A percentile compares a stretch with the other conserved stretches of the same genome.
phyloP scores from a whole-genome alignment of 2,888 invertebrate species.

The Octonoba sinensis region DNA sequence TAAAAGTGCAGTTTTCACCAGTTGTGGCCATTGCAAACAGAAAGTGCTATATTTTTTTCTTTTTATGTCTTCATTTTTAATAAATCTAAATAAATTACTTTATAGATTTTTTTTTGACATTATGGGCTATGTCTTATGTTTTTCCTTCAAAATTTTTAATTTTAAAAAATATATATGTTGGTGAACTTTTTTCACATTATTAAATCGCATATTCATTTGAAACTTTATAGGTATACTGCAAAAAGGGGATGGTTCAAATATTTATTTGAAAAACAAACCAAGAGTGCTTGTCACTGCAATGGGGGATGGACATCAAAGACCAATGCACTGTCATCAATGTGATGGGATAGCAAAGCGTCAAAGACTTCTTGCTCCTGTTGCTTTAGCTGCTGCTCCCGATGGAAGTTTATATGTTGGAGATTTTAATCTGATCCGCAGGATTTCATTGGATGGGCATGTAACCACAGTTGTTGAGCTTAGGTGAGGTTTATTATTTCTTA shows the following conservation, averaged over 20 bases:
- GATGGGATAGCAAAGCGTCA: conserved; percentile 82
- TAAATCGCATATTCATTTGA: not conserved
- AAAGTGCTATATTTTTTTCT: too few relatives aligned
- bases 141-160: not conserved
- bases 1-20: too few relatives aligned
- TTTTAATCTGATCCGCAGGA: conserved; percentile 91
- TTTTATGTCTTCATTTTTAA: too few relatives aligned
- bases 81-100: too few relatives aligned
- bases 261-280: conserved; percentile 89
- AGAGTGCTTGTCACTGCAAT: conserved; percentile 83
- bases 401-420: conserved; percentile 97
- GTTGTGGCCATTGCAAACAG: too few relatives aligned
- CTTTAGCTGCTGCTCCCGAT: conserved; percentile 93
- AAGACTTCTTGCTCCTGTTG: conserved; percentile 90
- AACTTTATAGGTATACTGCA: conserved; percentile 82
- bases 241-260: conserved; percentile 95
- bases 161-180: not conserved
- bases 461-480: conserved; percentile 89
- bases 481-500: conserved; percentile 72
- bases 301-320: conserved; percentile 90
- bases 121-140: too few relatives aligned
- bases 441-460: conserved; percentile 90
- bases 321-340: conserved; percentile 82
- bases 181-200: not conserved
- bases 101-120: too few relatives aligned